Evolutionary conservation across 2,113 vertebrate genomes (phyloP), one percentile per base, ranked within the genome.

Genomic region (Carollia perspicillata): DNA sequence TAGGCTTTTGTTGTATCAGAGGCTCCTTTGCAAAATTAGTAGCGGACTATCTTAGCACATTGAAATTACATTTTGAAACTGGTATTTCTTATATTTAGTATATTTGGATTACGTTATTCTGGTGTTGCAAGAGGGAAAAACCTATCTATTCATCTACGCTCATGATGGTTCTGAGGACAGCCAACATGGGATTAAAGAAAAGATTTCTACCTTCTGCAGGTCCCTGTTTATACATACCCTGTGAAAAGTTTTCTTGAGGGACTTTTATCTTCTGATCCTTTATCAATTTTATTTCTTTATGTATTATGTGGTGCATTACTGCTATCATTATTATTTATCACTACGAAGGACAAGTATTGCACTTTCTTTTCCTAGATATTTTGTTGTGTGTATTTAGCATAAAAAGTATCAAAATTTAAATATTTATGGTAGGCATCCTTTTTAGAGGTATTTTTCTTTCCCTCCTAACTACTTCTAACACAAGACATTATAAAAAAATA

Each of bases 231-330:
- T 96, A 77, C 90, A 58, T 85, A 55, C 8, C 63, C 53, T 74
- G 78, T 77, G 87, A 89, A 92, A 93, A 89, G 78, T 23, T 93
- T 97, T 96, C 85, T 89, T 93, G 51, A 97, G 89, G 68, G 89
- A 93, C 60, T 90, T 92, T 94, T 60, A 77, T 90, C 95, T 96
- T 81, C 49, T 80, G 78, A 91, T 96, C 93, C 78, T 97, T 96
- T 90, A 85, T 97, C 97, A 97, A 40, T 95, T 97, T 97, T 96
- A 96, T 97, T 94, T 96, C 91, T 95, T 81, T 92, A 49, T 96
- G 81, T 93, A 53, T 95, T 93, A 91, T 47, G 40, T 80, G 89
- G 17, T 66, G 0, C 55, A 51, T 89, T n/a, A 69, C 26, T 81
- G 35, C 77, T 86, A 17, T 95, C 93, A 94, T 68, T 86, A n/a